Evolutionary conservation across 2,113 vertebrate genomes (phyloP).

Genomic region (Pelodiscus sinensis): DNA sequence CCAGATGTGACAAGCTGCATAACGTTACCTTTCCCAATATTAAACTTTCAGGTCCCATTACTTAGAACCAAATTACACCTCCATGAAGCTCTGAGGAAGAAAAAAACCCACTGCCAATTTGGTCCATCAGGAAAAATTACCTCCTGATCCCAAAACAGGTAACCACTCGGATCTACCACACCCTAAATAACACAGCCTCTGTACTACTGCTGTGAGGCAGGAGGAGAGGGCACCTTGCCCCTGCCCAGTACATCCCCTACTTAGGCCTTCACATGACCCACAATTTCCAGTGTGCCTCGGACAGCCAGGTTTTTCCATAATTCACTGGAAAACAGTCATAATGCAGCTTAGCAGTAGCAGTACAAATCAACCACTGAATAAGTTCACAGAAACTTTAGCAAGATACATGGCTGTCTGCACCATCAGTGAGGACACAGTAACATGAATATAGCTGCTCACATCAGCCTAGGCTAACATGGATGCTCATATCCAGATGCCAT

Average conservation of each 20-base stretch:
- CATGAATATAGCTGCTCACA: background rate
- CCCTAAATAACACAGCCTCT: background rate
- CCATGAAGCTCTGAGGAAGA: background rate
- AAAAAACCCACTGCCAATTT: background rate
- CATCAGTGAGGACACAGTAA: background rate
- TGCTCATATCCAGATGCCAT: background rate
- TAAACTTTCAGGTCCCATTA: background rate
- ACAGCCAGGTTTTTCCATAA: background rate
- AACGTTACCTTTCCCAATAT: background rate
- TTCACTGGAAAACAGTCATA: background rate
- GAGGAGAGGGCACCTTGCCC: too few relatives aligned
- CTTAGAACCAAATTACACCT: background rate
- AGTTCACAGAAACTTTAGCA: background rate
- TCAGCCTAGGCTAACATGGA: background rate
- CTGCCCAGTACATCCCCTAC: background rate
- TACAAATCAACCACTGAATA: background rate
- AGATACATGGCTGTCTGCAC: background rate
- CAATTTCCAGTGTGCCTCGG: background rate
- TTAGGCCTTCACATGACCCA: background rate
- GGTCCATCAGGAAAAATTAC: background rate
- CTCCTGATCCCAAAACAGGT: background rate
- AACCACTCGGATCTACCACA: background rate
- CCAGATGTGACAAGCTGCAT: too few relatives aligned
- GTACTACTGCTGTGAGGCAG: too few relatives aligned
- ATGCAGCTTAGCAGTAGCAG: background rate